These are phyloP conservation scores for Oegoconia quadripuncta DNA, from an alignment of 2,888 invertebrate genomes.

Conservation along the genomic window DNA sequence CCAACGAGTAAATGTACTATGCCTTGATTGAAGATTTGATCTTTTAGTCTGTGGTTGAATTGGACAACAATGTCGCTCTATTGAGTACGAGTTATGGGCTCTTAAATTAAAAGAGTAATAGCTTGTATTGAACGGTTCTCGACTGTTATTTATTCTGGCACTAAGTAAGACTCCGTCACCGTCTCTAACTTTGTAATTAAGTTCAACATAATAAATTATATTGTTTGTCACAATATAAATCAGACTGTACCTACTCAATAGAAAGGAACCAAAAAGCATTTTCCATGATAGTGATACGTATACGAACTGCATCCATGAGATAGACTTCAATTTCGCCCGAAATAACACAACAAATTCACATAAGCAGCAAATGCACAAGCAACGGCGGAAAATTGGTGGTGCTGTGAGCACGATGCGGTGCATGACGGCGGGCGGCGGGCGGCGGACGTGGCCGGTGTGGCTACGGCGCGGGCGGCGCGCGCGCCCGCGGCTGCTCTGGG, in stretches of 20 bases:
- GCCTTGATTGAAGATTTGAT: slow-evolving; percentile 37
- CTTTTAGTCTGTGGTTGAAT: slow-evolving; percentile 17
- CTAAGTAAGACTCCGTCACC: slow-evolving; percentile 13
- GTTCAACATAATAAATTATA: too few species aligned
- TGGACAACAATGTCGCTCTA: slow-evolving; percentile 4
- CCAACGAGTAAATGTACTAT: slow-evolving; percentile 37
- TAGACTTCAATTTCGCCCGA: slow-evolving; percentile 50
- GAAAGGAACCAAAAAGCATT: too few species aligned
- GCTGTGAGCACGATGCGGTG: slow-evolving; percentile 23
- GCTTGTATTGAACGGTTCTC: too few species aligned
- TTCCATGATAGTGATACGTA: too few species aligned
- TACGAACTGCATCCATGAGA: slow-evolving; percentile 36
- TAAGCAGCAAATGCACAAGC: slow-evolving; percentile 60
- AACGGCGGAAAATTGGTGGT: slow-evolving; percentile 64
- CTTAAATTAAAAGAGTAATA: slow-evolving; percentile 15
- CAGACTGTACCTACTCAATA: too few species aligned
- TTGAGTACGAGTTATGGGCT: slow-evolving; percentile 11
- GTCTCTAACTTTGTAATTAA: too few species aligned
- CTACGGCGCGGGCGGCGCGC: slow-evolving; percentile 24
- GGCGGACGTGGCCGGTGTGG: slow-evolving; percentile 25
- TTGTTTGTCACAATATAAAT: too few species aligned
- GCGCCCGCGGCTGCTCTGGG: slow-evolving; percentile 56
- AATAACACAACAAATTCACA: slow-evolving; percentile 59
- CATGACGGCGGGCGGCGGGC: slow-evolving; percentile 30
- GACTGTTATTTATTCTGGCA: too few species aligned